Evolutionary conservation across 2,797 vertebrate genomes (phyloP), one percentile per base, ranked within the genome.

Genomic region (Scleropages formosus): DNA sequence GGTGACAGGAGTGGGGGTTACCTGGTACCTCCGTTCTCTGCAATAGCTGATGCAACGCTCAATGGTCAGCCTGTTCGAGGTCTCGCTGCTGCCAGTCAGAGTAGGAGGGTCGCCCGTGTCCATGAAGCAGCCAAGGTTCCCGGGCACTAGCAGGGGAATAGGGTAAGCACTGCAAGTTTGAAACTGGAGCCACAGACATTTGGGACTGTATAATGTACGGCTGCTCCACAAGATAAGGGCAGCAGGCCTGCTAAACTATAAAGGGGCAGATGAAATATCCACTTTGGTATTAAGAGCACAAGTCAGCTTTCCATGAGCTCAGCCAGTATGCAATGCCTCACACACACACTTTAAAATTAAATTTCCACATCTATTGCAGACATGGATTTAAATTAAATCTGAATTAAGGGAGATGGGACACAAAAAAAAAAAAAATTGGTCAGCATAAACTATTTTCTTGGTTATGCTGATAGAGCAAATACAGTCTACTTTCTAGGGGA

Each of bases 11-110:
- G 53, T 56, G 53, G 2, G 12, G 76, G 78, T 89, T 86, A 98
- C 96, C 95, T 94, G 96, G 85, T 96, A 98, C 81, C 93, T 91
- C 77, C 95, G 94, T 74, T 92, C 94, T 75, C 96, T 89, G 77
- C 96, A 98, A 86, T 96, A 95, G 82, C 92, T 95, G 82, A 98
- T 98, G 77, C 96, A 98, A 72, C 93, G 94, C 82, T 98, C 96
- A 79, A 98, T 97, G 9, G 96, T 98, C 51, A 98, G 96, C 69
- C 95, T 96, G 84, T 95, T 96, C 82, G 94, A 97, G 0, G 95
- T 98, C 83, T 96, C 94, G 0, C 94, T 97, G 88, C 90, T 87
- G 3, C 96, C 95, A 1, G 96, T 94, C 77, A 98, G 82, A 78
- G 96, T 95, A 59, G 95, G 94, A 0, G 96, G 96, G 84, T 97